These are phyloP conservation scores for Caracal caracal DNA, from an alignment of 2,113 vertebrate genomes.

Conservation along the genomic window DNA sequence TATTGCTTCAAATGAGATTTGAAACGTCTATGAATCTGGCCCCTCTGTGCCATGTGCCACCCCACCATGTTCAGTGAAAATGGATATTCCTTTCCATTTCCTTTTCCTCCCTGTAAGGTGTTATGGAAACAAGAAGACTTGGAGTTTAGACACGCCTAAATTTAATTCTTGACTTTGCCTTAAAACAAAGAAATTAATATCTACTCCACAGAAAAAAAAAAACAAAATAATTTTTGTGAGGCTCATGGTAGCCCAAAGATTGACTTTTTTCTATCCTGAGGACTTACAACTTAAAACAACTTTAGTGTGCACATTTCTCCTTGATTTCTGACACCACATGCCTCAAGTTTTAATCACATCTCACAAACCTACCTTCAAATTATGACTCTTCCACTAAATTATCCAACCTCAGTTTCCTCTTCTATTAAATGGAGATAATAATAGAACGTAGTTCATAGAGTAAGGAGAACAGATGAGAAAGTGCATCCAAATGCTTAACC, in stretches of 20 bases:
- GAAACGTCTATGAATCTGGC: background rate
- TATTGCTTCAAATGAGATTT: constrained; percentile 7
- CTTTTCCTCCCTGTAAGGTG: background rate
- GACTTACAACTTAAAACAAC: background rate
- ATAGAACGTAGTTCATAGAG: background rate
- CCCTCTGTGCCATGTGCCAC: background rate
- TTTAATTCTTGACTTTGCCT: background rate
- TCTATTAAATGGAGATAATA: background rate
- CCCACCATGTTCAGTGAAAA: background rate
- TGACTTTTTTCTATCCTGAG: background rate
- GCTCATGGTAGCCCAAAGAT: background rate
- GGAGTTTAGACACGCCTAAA: background rate
- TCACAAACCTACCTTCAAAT: background rate
- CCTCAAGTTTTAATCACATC: constrained; percentile 17
- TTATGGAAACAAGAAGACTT: background rate
- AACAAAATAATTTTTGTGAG: background rate
- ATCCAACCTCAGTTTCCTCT: background rate
- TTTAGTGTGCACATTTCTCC: background rate
- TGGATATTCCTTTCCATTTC: background rate
- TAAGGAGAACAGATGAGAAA: background rate
- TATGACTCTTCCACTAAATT: background rate
- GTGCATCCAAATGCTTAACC: background rate
- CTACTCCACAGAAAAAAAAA: background rate
- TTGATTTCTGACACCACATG: background rate
- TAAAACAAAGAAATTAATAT: constrained; percentile 41